Evolutionary conservation across 37 sponge, comb jelly and placozoan species (phyloP).

Genomic region (Mnemiopsis leidyi): DNA sequence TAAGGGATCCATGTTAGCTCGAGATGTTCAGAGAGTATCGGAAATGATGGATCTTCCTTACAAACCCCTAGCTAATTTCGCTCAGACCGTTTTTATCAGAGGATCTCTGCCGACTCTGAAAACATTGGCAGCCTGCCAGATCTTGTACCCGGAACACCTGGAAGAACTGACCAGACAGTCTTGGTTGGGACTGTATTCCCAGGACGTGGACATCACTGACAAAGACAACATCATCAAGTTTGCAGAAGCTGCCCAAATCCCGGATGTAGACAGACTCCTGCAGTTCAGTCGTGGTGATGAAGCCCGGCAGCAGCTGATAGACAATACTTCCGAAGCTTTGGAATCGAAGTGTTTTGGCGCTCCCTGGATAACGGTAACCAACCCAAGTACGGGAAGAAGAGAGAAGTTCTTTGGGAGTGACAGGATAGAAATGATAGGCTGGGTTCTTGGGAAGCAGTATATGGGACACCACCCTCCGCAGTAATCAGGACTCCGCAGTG

Average conservation of each 20-base stretch:
- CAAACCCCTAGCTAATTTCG: conserved; percentile 30
- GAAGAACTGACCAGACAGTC: conserved; percentile 53
- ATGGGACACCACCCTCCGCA: conserved; percentile 22
- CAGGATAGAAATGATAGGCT: conserved; percentile 57
- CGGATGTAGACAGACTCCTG: conserved; percentile 4
- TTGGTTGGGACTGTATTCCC: conserved; percentile 38
- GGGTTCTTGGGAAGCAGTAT: conserved; percentile 55
- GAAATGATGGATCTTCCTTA: conserved; percentile 61
- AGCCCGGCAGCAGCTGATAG: conserved; percentile 25
- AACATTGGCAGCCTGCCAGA: conserved; percentile 58
- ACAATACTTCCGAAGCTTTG: conserved; percentile 35
- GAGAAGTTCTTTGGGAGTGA: conserved; percentile 66
- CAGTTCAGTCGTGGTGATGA: not conserved
- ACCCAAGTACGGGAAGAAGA: conserved; percentile 9
- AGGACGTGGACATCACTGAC: conserved; percentile 50
- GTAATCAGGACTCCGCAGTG: too few species aligned
- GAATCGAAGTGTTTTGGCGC: conserved; percentile 62
- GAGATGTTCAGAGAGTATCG: conserved; percentile 31
- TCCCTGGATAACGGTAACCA: conserved; percentile 35
- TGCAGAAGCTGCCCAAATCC: not conserved
- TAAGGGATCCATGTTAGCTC: conserved; percentile 55
- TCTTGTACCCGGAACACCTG: not conserved
- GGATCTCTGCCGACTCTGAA: conserved; percentile 18
- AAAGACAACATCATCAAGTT: conserved; percentile 1
- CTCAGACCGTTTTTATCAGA: conserved; percentile 43